Base-by-base conservation (phyloP, 2,888 invertebrate species). In the Tetramorium bicarinatum region DNA sequence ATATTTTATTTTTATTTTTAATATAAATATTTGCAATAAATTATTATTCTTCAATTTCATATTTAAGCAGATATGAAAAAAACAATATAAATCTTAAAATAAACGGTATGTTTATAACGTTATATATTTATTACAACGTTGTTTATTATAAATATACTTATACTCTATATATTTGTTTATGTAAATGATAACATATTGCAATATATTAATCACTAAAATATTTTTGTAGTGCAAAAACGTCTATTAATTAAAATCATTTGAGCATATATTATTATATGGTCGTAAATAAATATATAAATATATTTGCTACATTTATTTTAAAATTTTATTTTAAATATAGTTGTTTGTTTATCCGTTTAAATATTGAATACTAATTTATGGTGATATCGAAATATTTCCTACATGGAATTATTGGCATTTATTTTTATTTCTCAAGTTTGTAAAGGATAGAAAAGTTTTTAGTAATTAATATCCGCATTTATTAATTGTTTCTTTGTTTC, bases 101-200 rank as follows among this genome's bases (percentile, higher is more conserved):
- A 66, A 66, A 25, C 0, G 13, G 3, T 41, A 21, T 34, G 15
- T 59, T 25, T 38, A 38, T 18, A 34, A n/a, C 18, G 3, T 47
- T 67, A 29, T 44, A 47, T 15, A 44, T 44, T 62, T 62, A 3
- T 25, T 41, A 13, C 29, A 34, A 34, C 29, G 29, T 34, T 34
- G 29, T 64, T 66, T 44, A 64, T 41, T 64, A 66, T 1, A 44
- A 25, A 44, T 44, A 44, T 8, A 18, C 25, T 29, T 7, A 18
- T 29, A 64, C 44, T 66, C 25, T 66, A 44, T 66, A 44, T 25
- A 47, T 66, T 66, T 47, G 29, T 66, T 47, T 66, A 54, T 54
- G 4, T 34, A 47, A 3, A 47, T 66, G 8, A 66, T 66, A 66
- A 44, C 4, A 9, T 47, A 47, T 0, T 25, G 8, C 0, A 11